These are phyloP conservation scores for Schizaphis graminum DNA, from an alignment of 2,888 invertebrate species.

Conservation along the genomic window DNA sequence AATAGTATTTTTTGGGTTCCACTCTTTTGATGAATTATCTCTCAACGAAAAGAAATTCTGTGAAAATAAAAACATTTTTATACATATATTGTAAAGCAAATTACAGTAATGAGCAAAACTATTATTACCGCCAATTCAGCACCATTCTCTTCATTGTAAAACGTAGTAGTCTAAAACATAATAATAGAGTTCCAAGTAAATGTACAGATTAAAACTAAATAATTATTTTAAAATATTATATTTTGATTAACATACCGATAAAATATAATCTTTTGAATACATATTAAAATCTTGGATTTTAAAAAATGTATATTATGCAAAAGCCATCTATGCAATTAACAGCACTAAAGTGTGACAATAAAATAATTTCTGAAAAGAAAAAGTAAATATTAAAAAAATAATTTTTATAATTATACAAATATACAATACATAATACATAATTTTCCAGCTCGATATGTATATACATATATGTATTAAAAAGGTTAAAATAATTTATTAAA, in stretches of 20 bases:
- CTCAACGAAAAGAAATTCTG: constrained; percentile 61
- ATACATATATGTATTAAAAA: neutral
- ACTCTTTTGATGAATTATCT: constrained; percentile 53
- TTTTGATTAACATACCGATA: constrained; percentile 37
- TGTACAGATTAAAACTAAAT: neutral
- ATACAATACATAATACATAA: neutral
- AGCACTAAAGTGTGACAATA: neutral
- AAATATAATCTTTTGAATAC: constrained; percentile 59
- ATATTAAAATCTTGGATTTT: neutral
- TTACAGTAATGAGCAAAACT: neutral
- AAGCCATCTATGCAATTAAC: neutral
- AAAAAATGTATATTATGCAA: neutral
- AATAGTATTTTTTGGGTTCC: constrained; percentile 55
- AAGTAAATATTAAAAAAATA: neutral
- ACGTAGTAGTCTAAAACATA: constrained; percentile 46
- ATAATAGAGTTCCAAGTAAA: neutral
- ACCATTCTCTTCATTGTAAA: constrained; percentile 59
- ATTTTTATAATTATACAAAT: neutral
- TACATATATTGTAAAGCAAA: neutral
- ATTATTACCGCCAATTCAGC: constrained; percentile 53
- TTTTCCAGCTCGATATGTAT: neutral
- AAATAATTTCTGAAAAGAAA: neutral
- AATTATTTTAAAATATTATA: neutral
- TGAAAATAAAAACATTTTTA: neutral
- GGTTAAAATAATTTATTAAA: neutral